phyloP scores from a whole-genome alignment of 2,113 vertebrate species.

The Nyctereutes procyonoides region DNA sequence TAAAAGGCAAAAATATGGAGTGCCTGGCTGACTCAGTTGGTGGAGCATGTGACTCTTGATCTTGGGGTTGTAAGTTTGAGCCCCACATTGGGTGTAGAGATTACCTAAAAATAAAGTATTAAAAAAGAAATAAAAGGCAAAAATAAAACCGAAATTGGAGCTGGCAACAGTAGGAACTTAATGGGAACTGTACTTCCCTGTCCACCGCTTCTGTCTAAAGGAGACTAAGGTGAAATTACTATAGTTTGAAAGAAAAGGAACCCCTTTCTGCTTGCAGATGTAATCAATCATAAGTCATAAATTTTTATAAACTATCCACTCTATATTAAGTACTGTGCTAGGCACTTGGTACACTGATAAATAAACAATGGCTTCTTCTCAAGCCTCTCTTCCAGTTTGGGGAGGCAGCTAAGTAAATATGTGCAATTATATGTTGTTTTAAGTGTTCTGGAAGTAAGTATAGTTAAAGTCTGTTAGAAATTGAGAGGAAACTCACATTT shows the following conservation, averaged over 20 bases:
- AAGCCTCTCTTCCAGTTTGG: background rate
- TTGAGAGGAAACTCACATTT: background rate
- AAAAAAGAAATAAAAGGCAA: background rate
- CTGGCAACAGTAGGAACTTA: background rate
- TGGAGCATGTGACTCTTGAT: background rate
- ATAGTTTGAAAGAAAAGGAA: background rate
- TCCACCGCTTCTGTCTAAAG: background rate
- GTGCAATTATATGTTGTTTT: background rate
- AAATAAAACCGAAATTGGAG: background rate
- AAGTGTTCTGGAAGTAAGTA: background rate
- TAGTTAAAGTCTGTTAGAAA: background rate
- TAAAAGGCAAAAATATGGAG: conserved; percentile 32
- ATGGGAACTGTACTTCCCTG: background rate
- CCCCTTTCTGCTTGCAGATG: background rate
- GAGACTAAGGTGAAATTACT: background rate
- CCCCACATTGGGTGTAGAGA: background rate
- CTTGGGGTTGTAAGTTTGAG: background rate
- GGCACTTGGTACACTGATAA: background rate
- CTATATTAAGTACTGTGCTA: background rate
- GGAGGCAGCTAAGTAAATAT: conserved; percentile 11
- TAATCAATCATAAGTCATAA: background rate
- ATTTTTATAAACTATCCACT: background rate
- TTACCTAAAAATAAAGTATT: background rate
- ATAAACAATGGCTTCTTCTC: background rate
- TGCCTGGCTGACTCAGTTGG: background rate